phyloP scores from a whole-genome alignment of 2,113 vertebrate genomes.

The Crotophaga sulcirostris region DNA sequence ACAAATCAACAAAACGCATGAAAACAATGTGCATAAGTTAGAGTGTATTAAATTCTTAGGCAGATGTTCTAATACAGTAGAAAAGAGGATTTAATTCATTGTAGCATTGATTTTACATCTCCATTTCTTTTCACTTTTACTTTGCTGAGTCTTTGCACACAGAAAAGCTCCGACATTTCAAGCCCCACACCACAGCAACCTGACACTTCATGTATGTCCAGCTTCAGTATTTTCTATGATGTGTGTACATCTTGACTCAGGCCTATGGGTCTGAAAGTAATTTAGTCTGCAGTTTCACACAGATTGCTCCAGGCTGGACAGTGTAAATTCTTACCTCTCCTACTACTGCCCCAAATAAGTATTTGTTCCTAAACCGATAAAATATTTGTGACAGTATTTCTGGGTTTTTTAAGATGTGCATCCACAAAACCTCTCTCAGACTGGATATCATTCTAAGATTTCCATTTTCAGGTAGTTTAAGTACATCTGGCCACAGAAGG shows the following conservation, averaged over 20 bases:
- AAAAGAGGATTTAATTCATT: not conserved
- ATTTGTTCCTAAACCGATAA: not conserved
- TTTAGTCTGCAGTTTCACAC: not conserved
- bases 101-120: not conserved
- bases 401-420: not conserved
- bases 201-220: not conserved
- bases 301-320: not conserved
- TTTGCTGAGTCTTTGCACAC: not conserved
- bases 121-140: not conserved
- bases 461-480: not conserved
- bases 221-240: not conserved
- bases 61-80: not conserved
- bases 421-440: not conserved
- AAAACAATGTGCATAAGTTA: not conserved
- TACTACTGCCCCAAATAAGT: not conserved
- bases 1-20: not conserved
- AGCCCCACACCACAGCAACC: not conserved
- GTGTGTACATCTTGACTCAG: not conserved
- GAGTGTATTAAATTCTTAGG: not conserved
- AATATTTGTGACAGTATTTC: not conserved
- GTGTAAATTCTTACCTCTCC: not conserved
- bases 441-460: not conserved
- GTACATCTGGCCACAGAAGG: not conserved
- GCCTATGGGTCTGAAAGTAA: not conserved
- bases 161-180: not conserved